These are phyloP conservation scores for Mirounga angustirostris DNA, from an alignment of 2,113 vertebrate genomes.

Conservation along the genomic window DNA sequence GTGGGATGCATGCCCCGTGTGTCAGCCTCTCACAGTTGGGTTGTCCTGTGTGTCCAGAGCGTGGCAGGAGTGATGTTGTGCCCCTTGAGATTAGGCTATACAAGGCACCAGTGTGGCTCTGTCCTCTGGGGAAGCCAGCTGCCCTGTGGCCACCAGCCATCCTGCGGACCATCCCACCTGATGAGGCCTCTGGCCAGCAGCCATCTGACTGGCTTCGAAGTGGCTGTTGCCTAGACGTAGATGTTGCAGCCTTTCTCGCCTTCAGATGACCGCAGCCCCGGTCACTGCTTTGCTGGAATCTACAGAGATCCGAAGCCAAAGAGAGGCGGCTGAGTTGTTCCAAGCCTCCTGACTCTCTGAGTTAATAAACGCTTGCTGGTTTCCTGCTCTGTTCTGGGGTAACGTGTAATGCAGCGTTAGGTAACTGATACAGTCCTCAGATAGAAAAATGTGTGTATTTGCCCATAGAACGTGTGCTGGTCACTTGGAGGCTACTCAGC, in stretches of 20 bases:
- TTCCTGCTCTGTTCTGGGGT: not conserved
- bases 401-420: not conserved
- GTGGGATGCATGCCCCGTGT: not conserved
- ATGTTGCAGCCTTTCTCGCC: not conserved
- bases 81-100: not conserved
- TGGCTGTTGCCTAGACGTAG: not conserved
- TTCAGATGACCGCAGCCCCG: not conserved
- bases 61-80: not conserved
- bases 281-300: not conserved
- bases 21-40: not conserved
- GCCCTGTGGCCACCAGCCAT: fast-evolving
- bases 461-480: not conserved
- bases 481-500: not conserved
- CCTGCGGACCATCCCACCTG: not conserved
- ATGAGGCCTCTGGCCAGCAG: not conserved
- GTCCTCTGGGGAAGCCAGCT: not conserved
- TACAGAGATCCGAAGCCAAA: not conserved
- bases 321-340: not conserved
- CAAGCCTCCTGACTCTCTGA: not conserved
- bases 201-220: not conserved
- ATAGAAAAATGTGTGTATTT: not conserved
- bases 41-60: not conserved
- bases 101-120: not conserved
- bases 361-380: not conserved
- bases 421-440: not conserved